A percentile compares a stretch with the other conserved stretches of the same genome.
Conservation (phyloP, 2,888 invertebrate genomes). For the Cantharis lateralis region DNA sequence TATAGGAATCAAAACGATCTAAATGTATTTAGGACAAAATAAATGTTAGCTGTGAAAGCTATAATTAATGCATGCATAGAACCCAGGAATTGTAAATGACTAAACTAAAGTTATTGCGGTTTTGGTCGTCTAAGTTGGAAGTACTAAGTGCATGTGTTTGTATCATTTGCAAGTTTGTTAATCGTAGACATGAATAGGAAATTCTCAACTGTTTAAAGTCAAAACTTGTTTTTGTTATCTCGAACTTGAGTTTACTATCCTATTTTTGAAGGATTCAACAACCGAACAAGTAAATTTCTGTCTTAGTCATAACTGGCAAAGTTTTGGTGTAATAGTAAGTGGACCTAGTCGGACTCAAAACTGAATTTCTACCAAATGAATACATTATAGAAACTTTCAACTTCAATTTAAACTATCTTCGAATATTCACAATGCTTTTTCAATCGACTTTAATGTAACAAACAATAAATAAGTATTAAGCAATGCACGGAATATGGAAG, state of each 20-base stretch:
- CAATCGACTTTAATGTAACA: background rate
- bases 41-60: slow-evolving; percentile 9
- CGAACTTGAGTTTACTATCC: background rate
- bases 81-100: slow-evolving; percentile 34
- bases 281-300: background rate
- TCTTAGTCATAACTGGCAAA: background rate
- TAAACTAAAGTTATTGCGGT: slow-evolving; percentile 36
- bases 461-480: background rate
- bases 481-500: background rate
- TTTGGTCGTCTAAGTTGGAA: slow-evolving; percentile 26
- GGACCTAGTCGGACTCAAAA: background rate
- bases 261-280: background rate
- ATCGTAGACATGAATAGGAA: slow-evolving; percentile 30
- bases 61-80: slow-evolving; percentile 30
- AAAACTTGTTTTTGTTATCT: background rate
- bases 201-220: slow-evolving; percentile 21
- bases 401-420: background rate
- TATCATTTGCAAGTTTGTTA: slow-evolving; percentile 34
- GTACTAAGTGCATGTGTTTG: slow-evolving; percentile 34
- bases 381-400: background rate
- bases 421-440: background rate
- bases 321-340: background rate
- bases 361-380: background rate
- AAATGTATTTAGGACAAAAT: slow-evolving; percentile 14
- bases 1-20: background rate